Percentiles rank a stretch among this genome's conserved stretches.
phyloP scores from a whole-genome alignment of 2,113 vertebrate genomes.

The Psilopogon haemacephalus region DNA sequence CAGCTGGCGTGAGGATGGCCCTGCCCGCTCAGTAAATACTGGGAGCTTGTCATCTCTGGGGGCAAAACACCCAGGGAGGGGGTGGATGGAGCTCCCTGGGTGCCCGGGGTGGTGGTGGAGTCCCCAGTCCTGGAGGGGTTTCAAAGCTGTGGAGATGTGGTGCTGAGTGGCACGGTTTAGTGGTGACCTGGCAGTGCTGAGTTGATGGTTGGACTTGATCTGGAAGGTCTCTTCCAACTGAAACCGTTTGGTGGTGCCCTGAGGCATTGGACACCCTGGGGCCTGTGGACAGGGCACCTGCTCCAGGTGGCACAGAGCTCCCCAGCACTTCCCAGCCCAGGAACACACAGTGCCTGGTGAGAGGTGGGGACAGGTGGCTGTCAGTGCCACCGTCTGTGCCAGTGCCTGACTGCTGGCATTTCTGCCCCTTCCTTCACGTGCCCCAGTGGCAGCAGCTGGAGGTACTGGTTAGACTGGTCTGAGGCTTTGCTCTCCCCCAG shows the following conservation, averaged over 20 bases:
- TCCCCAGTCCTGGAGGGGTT: too few species aligned
- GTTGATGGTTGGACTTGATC: too few species aligned
- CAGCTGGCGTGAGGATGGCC: fast-evolving
- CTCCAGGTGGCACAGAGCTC: not conserved
- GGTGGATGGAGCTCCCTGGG: not conserved
- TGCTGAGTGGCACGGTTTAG: too few species aligned
- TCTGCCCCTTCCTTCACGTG: not conserved
- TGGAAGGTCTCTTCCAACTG: too few species aligned
- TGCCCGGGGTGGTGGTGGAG: too few species aligned
- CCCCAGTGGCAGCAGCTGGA: not conserved
- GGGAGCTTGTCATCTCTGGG: not conserved
- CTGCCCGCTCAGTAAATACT: not conserved
- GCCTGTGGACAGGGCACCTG: not conserved
- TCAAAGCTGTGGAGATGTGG: too few species aligned
- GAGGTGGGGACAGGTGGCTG: fast-evolving
- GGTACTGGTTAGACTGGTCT: constrained; percentile 48
- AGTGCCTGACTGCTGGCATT: fast-evolving
- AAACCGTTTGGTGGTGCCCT: too few species aligned
- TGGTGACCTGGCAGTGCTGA: too few species aligned
- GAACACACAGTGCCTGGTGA: not conserved
- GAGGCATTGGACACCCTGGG: fast-evolving
- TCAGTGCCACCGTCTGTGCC: not conserved
- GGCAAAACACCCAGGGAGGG: not conserved
- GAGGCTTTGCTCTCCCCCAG: not conserved
- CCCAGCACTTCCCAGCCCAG: not conserved